Evolutionary conservation across 2,888 invertebrate species (phyloP), one percentile per base, ranked within the genome.

Genomic region (Cataglyphis rosenhaueri): DNA sequence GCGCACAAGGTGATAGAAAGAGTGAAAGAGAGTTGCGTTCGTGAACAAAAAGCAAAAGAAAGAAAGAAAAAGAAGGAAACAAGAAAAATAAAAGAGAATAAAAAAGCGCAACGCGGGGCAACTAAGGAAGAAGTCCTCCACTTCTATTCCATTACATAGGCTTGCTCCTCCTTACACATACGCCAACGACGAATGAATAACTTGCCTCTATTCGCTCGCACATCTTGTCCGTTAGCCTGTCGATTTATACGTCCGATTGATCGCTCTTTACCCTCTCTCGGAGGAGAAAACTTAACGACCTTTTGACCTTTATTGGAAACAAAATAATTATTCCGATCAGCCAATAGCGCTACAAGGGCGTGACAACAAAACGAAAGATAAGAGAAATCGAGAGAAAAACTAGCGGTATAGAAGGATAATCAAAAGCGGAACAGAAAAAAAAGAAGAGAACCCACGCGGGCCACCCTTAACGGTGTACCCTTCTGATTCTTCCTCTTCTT

Each of bases 301-400:
- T 93, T 89, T 92, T 93, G 93, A 93, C 93, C 93, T 92, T 93
- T 93, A 85, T 91, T 88, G 90, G 91, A 90, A 87, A 92, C 90
- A 90, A 91, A 85, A 87, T 88, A 86, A 82, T 84, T 81, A 88
- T 91, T 83, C 82, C 84, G 55, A 55, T 78, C 73, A 71, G 10
- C 38, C 52, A 25, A 64, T 21, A 55, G 21, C 35, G 29, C 65
- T 41, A 79, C 61, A 70, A 83, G 78, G 35, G 59, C 68, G 74
- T 84, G 66, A 48, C 18, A 6, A 48, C 61, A 68, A 76, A 84
- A 82, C 21, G 66, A 57, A 68, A 73, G 65, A 75, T 48, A 32
- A 76, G 76, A 83, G 68, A 64, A 74, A 55, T 18, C 8, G 35
- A 1, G 3, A 59, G n/a, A 29, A n/a, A 1, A 64, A 64, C 15